These are phyloP conservation scores for Zeuzera pyrina DNA, from an alignment of 2,888 invertebrate genomes.

Conservation along the genomic window DNA sequence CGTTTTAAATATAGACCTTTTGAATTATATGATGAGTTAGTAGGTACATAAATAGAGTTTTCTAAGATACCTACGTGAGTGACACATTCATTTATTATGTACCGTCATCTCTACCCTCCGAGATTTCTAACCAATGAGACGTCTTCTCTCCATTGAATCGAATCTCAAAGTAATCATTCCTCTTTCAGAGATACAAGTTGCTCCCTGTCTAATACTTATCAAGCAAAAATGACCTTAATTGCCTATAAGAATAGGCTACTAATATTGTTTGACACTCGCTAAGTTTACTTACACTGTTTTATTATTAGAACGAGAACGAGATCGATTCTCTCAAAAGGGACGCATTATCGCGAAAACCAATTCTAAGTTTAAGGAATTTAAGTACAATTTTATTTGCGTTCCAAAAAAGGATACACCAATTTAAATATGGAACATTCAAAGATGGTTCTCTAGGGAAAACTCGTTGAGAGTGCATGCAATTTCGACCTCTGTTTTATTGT, in stretches of 20 bases:
- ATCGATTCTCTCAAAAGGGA: slow-evolving; percentile 64
- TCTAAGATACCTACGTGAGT: no score
- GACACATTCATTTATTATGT: no score
- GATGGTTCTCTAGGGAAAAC: slow-evolving; percentile 71
- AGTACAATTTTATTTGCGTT: slow-evolving; percentile 21
- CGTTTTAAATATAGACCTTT: no score
- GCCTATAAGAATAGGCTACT: neutral
- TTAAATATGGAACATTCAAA: slow-evolving; percentile 62
- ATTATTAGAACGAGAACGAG: slow-evolving; percentile 31
- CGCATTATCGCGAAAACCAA: slow-evolving; percentile 16
- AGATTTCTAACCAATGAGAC: slow-evolving; percentile 16
- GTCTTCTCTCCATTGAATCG: slow-evolving; percentile 22
- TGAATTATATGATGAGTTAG: no score
- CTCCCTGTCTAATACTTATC: slow-evolving; percentile 31
- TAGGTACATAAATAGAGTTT: no score
- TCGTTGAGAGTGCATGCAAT: slow-evolving; percentile 26
- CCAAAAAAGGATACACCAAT: slow-evolving; percentile 51
- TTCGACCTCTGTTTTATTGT: slow-evolving; percentile 18
- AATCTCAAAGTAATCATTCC: slow-evolving; percentile 48
- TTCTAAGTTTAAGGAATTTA: accelerated
- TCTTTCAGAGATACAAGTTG: slow-evolving; percentile 47
- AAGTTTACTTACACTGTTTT: slow-evolving; percentile 29
- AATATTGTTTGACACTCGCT: slow-evolving; percentile 16
- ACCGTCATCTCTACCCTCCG: no score
- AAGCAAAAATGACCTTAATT: slow-evolving; percentile 20